Conservation (phyloP, 2,797 vertebrate genomes). For the Mycteria americana region DNA sequence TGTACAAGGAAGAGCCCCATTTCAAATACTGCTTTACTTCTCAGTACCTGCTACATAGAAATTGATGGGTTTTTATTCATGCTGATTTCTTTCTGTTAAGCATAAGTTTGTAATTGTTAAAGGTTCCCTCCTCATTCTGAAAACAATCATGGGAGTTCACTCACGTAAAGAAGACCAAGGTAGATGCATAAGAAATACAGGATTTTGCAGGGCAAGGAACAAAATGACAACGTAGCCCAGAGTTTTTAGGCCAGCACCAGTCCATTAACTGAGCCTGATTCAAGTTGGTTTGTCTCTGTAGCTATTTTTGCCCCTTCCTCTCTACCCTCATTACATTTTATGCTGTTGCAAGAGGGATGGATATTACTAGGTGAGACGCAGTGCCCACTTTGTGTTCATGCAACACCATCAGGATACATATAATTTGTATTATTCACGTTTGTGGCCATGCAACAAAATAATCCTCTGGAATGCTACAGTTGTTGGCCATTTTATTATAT, state of each 20-base stretch:
- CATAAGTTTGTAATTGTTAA: neutral
- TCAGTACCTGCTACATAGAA: neutral
- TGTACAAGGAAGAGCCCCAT: neutral
- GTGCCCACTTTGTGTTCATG: accelerated
- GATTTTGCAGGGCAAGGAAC: neutral
- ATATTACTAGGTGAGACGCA: neutral
- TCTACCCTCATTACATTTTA: neutral
- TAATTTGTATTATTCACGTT: neutral
- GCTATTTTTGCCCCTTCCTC: neutral
- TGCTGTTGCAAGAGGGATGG: neutral
- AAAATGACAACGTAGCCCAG: neutral
- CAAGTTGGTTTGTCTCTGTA: neutral
- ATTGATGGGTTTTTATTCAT: neutral
- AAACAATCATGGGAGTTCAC: neutral
- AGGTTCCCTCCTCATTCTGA: neutral
- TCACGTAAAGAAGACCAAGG: neutral
- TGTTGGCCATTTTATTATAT: neutral
- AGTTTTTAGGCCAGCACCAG: neutral
- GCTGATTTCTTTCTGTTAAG: neutral
- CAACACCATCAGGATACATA: neutral
- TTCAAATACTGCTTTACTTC: neutral
- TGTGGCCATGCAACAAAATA: neutral
- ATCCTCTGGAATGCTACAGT: neutral
- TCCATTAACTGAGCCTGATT: neutral
- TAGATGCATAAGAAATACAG: neutral